Conservation (phyloP, 1,140 invertebrate genomes). For the Drosophila ohnishii region DNA sequence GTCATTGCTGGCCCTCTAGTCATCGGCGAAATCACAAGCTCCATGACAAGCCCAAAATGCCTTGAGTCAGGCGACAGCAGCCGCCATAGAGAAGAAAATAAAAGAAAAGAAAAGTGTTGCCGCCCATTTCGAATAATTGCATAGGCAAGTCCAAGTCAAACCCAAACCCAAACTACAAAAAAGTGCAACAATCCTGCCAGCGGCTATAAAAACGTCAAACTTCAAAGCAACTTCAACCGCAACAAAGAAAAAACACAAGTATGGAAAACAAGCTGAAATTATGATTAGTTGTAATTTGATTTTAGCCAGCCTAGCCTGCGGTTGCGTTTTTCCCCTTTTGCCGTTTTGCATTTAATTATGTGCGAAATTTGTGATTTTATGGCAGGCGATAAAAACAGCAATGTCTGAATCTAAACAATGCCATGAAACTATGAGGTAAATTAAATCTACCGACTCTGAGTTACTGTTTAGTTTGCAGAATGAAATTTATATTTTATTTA, state of each 20-base stretch:
- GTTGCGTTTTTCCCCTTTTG: slow-evolving; percentile 5
- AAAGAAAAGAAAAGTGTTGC: slow-evolving; percentile 31
- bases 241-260: slow-evolving; percentile 25
- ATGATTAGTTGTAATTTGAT: slow-evolving; percentile 74
- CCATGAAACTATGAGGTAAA: not conserved
- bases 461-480: not conserved
- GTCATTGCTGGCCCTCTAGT: slow-evolving; percentile 31
- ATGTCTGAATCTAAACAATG: slow-evolving; percentile 33
- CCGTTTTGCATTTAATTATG: slow-evolving; percentile 71
- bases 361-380: slow-evolving; percentile 66
- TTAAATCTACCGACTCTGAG: fast-evolving
- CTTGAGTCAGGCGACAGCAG: slow-evolving; percentile 21
- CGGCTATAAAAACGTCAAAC: slow-evolving; percentile 40
- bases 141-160: slow-evolving; percentile 37
- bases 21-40: slow-evolving; percentile 27
- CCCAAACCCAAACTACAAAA: slow-evolving; percentile 10
- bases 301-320: slow-evolving; percentile 49
- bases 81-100: slow-evolving; percentile 11
- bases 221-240: slow-evolving; percentile 49
- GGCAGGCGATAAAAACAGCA: slow-evolving; percentile 37
- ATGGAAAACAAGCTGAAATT: slow-evolving; percentile 45
- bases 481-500: too few relatives aligned
- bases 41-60: slow-evolving; percentile 46
- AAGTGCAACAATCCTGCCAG: slow-evolving; percentile 36
- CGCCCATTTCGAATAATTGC: slow-evolving; percentile 68